Percentiles rank a stretch among this genome's conserved stretches.
Evolutionary conservation across 2,113 vertebrate species (phyloP).

Genomic region (Sitta europaea): DNA sequence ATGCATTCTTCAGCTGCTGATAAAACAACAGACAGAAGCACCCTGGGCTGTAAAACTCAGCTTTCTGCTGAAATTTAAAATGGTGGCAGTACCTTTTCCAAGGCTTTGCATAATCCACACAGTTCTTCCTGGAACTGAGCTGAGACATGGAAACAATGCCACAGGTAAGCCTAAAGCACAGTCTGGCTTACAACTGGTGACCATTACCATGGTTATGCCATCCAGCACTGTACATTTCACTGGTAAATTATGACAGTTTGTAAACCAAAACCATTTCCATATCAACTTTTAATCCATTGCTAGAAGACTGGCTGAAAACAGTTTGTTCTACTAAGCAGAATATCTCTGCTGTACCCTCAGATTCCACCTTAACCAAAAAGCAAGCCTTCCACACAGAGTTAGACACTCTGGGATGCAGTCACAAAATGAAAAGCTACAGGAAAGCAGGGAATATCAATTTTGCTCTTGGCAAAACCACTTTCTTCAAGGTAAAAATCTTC

Average conservation of each 20-base stretch:
- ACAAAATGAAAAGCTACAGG: background rate
- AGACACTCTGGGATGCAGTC: background rate
- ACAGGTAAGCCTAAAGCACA: background rate
- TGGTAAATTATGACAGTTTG: background rate
- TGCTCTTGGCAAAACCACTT: background rate
- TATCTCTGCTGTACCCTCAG: background rate
- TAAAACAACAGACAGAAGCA: background rate
- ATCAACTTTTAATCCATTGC: background rate
- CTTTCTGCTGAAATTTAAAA: background rate
- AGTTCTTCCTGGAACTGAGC: background rate
- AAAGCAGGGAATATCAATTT: background rate
- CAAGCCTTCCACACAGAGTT: background rate
- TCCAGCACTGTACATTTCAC: background rate
- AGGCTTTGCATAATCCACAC: background rate
- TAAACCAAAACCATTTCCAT: background rate
- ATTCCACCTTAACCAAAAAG: background rate
- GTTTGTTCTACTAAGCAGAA: background rate
- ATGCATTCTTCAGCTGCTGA: background rate
- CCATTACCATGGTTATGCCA: fast-evolving
- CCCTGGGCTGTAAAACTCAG: background rate
- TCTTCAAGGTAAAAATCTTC: background rate
- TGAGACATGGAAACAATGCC: background rate
- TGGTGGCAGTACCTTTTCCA: fast-evolving
- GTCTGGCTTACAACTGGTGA: background rate
- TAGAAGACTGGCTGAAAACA: background rate